Conservation (phyloP, 2,797 vertebrate species). For the Pseudomugil gertrudae region DNA sequence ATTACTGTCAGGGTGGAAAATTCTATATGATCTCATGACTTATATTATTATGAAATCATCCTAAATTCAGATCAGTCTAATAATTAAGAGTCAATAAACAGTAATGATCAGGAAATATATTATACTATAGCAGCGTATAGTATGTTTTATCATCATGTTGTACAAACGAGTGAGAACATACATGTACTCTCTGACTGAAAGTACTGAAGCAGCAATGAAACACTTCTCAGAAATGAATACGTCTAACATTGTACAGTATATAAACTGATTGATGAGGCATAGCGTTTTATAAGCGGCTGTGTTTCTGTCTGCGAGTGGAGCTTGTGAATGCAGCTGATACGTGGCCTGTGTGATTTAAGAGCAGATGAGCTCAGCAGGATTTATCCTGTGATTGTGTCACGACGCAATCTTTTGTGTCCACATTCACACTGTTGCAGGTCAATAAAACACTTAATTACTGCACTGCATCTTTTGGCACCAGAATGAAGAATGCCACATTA, state of each 20-base stretch:
- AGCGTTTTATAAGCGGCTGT: not conserved
- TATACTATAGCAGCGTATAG: not conserved
- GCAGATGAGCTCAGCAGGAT: conserved; percentile 48
- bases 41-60: too few species aligned
- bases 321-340: conserved; percentile 8
- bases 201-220: not conserved
- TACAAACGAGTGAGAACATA: not conserved
- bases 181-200: not conserved
- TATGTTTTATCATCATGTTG: not conserved
- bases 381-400: conserved; percentile 39
- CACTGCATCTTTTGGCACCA: conserved; percentile 71
- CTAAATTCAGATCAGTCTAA: too few species aligned
- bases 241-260: not conserved
- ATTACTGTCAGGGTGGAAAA: too few species aligned
- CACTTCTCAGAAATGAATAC: not conserved
- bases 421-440: conserved; percentile 68
- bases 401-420: conserved; percentile 45
- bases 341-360: conserved; percentile 17
- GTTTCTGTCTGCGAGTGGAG: not conserved
- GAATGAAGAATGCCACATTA: conserved; percentile 46
- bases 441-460: conserved; percentile 80
- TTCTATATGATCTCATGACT: too few species aligned
- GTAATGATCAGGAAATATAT: not conserved
- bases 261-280: not conserved
- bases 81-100: too few species aligned